phyloP scores from a whole-genome alignment of 2,888 invertebrate genomes.

The Morinoia aosen region DNA sequence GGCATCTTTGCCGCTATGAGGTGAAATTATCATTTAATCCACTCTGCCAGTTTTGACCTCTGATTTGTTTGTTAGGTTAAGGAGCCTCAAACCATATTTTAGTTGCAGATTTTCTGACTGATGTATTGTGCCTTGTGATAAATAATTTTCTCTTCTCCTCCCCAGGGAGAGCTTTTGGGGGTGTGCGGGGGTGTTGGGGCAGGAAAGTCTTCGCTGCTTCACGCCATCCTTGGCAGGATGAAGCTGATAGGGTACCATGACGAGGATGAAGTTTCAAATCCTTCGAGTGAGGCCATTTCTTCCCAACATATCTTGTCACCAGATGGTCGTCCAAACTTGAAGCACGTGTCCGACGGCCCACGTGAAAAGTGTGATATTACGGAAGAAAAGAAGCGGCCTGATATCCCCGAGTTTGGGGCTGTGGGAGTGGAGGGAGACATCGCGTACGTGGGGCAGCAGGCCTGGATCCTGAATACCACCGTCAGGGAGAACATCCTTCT shows the following conservation, averaged over 20 bases:
- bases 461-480: constrained; percentile 79
- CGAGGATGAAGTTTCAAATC: neutral
- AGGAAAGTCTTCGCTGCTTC: constrained; percentile 76
- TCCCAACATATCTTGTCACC: no score
- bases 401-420: constrained; percentile 69
- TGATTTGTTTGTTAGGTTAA: no score
- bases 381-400: neutral
- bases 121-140: no score
- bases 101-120: no score
- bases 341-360: neutral
- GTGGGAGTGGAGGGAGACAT: constrained; percentile 74
- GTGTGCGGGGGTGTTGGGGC: constrained; percentile 76
- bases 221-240: constrained; percentile 75
- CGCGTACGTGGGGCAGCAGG: constrained; percentile 75
- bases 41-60: no score
- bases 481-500: constrained; percentile 78
- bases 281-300: neutral
- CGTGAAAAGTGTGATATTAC: neutral
- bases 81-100: no score
- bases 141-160: neutral
- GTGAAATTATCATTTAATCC: no score
- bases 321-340: neutral
- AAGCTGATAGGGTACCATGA: constrained; percentile 70
- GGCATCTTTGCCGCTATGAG: no score
- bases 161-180: constrained; percentile 74